Evolutionary conservation across 1,140 invertebrate genomes (phyloP).

Genomic region (Palaemon carinicauda): DNA sequence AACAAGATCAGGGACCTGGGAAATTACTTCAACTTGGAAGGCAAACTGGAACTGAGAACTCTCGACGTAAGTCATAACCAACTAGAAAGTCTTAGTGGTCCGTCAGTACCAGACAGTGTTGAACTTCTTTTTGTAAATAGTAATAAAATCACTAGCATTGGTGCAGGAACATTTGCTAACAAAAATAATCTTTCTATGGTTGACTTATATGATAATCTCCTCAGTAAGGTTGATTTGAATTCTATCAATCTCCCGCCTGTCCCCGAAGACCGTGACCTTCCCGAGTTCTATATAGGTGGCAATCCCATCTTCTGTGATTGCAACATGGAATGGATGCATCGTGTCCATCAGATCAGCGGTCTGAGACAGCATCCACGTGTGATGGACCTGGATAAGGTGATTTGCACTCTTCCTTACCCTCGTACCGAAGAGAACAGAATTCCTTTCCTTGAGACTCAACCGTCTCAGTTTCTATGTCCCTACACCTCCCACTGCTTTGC

Average conservation of each 20-base stretch:
- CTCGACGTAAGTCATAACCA: slow-evolving; percentile 88
- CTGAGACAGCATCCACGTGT: slow-evolving; percentile 85
- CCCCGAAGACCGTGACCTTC: slow-evolving; percentile 69
- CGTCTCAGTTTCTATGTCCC: slow-evolving; percentile 88
- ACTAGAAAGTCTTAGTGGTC: slow-evolving; percentile 78
- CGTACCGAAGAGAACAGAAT: slow-evolving; percentile 78
- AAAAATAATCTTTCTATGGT: slow-evolving; percentile 85
- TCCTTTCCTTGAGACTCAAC: slow-evolving; percentile 82
- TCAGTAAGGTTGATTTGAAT: slow-evolving; percentile 82
- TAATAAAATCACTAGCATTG: slow-evolving; percentile 81
- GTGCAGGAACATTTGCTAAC: slow-evolving; percentile 84
- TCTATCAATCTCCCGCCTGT: slow-evolving; percentile 70
- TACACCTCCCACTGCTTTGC: slow-evolving; percentile 94
- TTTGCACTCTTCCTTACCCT: slow-evolving; percentile 87
- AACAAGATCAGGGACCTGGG: slow-evolving; percentile 86
- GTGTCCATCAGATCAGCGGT: slow-evolving; percentile 80
- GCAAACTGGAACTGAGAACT: slow-evolving; percentile 69
- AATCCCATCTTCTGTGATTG: slow-evolving; percentile 92
- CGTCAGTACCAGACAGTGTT: slow-evolving; percentile 87
- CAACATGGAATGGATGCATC: slow-evolving; percentile 89
- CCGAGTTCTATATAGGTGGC: slow-evolving; percentile 87
- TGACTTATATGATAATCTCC: slow-evolving; percentile 87
- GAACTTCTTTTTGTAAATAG: slow-evolving; percentile 89
- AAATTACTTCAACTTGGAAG: slow-evolving; percentile 85
- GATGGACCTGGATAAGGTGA: slow-evolving; percentile 89